Evolutionary conservation across 2,888 invertebrate genomes (phyloP).

Genomic region (Ormia ochracea): DNA sequence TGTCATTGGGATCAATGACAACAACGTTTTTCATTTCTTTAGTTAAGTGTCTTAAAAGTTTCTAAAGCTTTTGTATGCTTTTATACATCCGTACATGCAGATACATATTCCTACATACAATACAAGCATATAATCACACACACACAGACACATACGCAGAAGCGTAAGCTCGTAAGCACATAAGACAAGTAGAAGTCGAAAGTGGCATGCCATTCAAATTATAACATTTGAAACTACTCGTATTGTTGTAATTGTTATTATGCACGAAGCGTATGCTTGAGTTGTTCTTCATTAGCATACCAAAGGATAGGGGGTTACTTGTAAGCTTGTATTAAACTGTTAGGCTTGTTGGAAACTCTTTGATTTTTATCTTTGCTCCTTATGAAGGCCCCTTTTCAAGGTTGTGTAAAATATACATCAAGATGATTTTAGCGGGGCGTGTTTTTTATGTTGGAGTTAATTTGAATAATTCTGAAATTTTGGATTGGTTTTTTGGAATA

Average conservation of each 20-base stretch:
- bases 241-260: neutral
- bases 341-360: neutral
- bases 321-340: neutral
- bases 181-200: neutral
- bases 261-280: neutral
- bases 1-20: neutral
- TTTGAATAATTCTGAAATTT: neutral
- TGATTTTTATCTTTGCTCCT: neutral
- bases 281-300: neutral
- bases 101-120: neutral
- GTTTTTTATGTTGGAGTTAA: neutral
- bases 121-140: neutral
- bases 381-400: neutral
- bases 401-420: neutral
- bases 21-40: neutral
- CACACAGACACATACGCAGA: neutral
- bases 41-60: conserved; percentile 25
- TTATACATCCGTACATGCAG: neutral
- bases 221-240: neutral
- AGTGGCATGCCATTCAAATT: neutral
- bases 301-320: neutral
- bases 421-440: neutral
- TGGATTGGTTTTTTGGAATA: too few relatives aligned
- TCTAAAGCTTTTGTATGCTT: neutral
- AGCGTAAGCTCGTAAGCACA: neutral